Evolutionary conservation across 2,888 invertebrate genomes (phyloP), one percentile per base, ranked within the genome.

Genomic region (Lepidonotus clava): DNA sequence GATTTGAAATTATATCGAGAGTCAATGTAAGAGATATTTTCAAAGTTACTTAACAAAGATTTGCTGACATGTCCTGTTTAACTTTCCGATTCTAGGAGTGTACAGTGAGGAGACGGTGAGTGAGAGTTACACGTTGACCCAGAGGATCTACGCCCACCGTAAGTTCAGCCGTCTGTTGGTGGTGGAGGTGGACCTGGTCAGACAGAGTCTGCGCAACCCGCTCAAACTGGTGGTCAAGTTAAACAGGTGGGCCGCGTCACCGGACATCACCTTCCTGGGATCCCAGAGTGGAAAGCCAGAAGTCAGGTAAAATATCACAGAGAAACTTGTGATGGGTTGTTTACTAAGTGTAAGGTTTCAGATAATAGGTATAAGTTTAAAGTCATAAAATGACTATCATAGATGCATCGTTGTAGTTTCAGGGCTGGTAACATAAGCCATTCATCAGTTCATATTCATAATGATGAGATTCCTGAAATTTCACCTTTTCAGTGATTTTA

Each of bases 81-180:
- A n/a, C n/a, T 46, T 18, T 18, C 46, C 46, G 8, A 24, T 76
- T 51, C 6, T 34, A 90, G 90, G 90, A 61, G 86, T 89, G 24
- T 90, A 90, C 86, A 87, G 77, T 28, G 89, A 90, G 84, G 51
- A 56, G 21, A 40, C 38, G 6, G 40, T n/a, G 5, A 77, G 85
- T 36, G 56, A 85, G 28, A n/a, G 14, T 0, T 91, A 92, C 86
- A 89, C 32, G 0, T 85, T 94, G 0, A 90, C 90, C 24, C 89
- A 93, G 80, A 88, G 90, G 53, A 89, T 92, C 40, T 94, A 92
- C 83, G 94, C 93, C 34, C 94, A 94, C 87, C 91, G 93, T 6
- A 88, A 86, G 0, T 71, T 92, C 32, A 89, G 89, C 0, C 86
- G 90, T 24, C 90, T 94, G 28, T 86, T 94, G 56, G 93, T 93